phyloP scores from a whole-genome alignment of 2,888 invertebrate species.

The Proisotoma minuta region DNA sequence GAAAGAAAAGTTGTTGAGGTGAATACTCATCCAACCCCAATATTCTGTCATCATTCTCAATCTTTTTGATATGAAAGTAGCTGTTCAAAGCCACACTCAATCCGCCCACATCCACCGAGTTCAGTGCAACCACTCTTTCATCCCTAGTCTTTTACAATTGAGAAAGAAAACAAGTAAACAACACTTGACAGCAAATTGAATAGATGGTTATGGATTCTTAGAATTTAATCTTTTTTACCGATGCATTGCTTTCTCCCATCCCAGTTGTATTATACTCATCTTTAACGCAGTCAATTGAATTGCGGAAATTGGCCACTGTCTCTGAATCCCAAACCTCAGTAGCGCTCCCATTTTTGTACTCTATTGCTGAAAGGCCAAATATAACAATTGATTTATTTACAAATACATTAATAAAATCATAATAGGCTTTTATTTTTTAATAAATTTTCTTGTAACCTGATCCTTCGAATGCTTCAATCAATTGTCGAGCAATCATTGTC shows the following conservation, averaged over 20 bases:
- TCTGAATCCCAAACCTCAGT: conserved; percentile 30
- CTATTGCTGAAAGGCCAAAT: neutral
- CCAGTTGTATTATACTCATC: conserved; percentile 9
- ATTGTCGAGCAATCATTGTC: conserved; percentile 18
- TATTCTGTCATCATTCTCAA: conserved; percentile 15
- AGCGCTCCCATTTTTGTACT: neutral
- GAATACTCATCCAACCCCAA: conserved; percentile 23
- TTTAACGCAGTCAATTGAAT: conserved; percentile 22
- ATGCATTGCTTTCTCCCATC: neutral
- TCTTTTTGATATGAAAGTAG: conserved; percentile 2
- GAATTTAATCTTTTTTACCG: too few species aligned
- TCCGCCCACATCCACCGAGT: conserved; percentile 17
- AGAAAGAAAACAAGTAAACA: too few species aligned
- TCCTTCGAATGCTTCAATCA: conserved; percentile 27
- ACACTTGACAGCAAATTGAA: too few species aligned
- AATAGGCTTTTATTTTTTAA: too few species aligned
- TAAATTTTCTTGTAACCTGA: too few species aligned
- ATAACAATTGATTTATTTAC: too few species aligned
- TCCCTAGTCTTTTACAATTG: too few species aligned
- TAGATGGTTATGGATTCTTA: too few species aligned
- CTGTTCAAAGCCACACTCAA: conserved; percentile 19
- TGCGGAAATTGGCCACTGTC: conserved; percentile 26
- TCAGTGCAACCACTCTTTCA: conserved; percentile 10
- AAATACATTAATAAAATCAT: too few species aligned
- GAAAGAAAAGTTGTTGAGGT: conserved; percentile 29